A percentile compares a stretch with the other conserved stretches of the same genome.
These are phyloP conservation scores for Latrodectus elegans DNA, from an alignment of 2,888 invertebrate genomes.

Conservation along the genomic window DNA sequence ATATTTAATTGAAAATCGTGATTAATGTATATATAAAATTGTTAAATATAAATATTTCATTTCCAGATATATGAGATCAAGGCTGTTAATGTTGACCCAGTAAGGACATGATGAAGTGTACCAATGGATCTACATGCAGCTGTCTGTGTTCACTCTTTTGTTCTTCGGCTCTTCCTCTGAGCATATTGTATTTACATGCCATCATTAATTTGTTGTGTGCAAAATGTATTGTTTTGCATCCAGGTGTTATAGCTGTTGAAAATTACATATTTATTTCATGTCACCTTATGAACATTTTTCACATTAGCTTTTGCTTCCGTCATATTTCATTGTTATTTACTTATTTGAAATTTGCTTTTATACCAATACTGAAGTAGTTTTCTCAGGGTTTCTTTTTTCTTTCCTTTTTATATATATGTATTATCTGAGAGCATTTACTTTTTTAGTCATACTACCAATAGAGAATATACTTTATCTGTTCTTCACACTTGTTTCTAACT, in stretches of 20 bases:
- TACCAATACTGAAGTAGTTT: too few relatives aligned
- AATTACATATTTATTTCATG: too few relatives aligned
- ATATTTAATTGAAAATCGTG: too few relatives aligned
- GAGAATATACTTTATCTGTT: background rate
- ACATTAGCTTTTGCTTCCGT: too few relatives aligned
- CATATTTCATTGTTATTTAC: too few relatives aligned
- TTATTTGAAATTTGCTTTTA: too few relatives aligned
- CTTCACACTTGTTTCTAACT: background rate
- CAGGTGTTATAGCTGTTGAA: background rate
- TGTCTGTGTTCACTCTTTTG: background rate
- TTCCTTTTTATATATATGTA: too few relatives aligned
- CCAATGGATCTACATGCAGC: background rate
- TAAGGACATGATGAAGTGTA: background rate
- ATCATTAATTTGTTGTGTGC: background rate
- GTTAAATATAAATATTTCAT: background rate
- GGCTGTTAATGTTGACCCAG: conserved; percentile 3
- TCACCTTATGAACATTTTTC: too few relatives aligned
- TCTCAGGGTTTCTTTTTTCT: too few relatives aligned
- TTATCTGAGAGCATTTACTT: too few relatives aligned
- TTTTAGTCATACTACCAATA: too few relatives aligned
- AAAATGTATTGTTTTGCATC: background rate
- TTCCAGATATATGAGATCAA: background rate
- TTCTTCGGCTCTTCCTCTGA: background rate
- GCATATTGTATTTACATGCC: background rate
- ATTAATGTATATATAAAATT: too few relatives aligned